Conservation (phyloP, 1,140 invertebrate species). For the Lepidurus arcticus region DNA sequence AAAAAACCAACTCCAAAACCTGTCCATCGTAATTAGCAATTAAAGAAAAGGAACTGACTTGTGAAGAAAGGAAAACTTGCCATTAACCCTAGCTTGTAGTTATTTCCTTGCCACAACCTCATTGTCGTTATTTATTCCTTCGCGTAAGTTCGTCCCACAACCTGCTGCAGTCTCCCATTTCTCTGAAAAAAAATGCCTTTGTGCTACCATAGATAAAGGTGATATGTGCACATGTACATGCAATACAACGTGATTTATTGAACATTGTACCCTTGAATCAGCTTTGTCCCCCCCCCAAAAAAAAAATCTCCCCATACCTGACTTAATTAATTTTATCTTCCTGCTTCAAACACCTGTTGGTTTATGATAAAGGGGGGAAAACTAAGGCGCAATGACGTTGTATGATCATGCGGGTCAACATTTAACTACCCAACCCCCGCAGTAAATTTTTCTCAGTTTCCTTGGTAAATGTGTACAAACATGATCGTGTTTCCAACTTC, state of each 20-base stretch:
- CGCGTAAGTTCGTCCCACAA: background rate
- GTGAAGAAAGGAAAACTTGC: background rate
- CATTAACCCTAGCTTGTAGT: background rate
- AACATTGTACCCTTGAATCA: background rate
- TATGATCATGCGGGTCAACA: background rate
- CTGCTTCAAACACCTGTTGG: background rate
- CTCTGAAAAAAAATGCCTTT: background rate
- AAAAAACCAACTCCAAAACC: background rate
- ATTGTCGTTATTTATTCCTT: slow-evolving; percentile 16
- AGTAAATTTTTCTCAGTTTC: background rate
- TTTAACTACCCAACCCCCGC: background rate
- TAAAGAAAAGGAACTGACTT: background rate
- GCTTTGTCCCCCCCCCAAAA: background rate
- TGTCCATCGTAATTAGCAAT: background rate
- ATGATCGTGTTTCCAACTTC: slow-evolving; percentile 3
- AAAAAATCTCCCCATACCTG: background rate
- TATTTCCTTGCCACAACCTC: slow-evolving; percentile 5
- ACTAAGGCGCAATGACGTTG: background rate
- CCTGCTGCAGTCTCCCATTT: background rate
- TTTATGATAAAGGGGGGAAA: background rate
- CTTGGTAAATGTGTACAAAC: background rate
- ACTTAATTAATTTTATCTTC: background rate
- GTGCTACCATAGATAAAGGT: background rate
- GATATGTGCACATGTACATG: slow-evolving; percentile 14
- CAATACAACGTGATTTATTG: slow-evolving; percentile 6